phyloP scores from a whole-genome alignment of 2,888 invertebrate species.

The Cryptocephalus primarius region DNA sequence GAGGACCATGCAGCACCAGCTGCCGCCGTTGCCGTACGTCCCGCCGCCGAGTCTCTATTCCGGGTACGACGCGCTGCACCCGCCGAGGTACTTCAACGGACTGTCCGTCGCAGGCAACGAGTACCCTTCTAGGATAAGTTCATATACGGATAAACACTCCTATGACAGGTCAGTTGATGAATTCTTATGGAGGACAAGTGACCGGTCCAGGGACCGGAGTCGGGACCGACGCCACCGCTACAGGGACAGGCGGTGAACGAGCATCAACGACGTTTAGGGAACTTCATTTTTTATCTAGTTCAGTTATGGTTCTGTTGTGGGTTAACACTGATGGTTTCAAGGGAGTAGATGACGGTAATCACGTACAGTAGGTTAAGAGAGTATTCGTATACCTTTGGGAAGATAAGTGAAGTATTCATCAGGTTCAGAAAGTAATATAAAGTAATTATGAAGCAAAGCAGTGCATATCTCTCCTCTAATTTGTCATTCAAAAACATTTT shows the following conservation, averaged over 20 bases:
- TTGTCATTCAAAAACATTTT: no score
- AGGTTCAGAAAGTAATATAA: no score
- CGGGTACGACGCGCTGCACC: constrained; percentile 25
- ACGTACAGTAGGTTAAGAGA: no score
- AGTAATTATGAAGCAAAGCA: no score
- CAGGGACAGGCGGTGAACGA: constrained; percentile 37
- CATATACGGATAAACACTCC: constrained; percentile 42
- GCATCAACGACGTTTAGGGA: not conserved
- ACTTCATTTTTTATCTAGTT: not conserved
- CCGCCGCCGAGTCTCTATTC: constrained; percentile 46
- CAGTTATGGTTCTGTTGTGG: not conserved
- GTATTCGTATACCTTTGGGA: no score
- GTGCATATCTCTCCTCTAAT: no score
- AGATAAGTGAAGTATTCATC: no score
- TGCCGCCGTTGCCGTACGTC: constrained; percentile 76
- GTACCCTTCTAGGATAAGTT: constrained; percentile 49
- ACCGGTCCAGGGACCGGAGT: constrained; percentile 30
- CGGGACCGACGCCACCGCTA: constrained; percentile 33
- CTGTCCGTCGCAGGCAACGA: constrained; percentile 69
- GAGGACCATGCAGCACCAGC: constrained; percentile 76
- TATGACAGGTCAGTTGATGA: constrained; percentile 86
- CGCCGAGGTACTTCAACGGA: constrained; percentile 73
- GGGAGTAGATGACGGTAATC: no score
- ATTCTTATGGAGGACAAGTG: constrained; percentile 70
- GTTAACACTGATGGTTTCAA: no score